Conservation (phyloP, 2,113 vertebrate genomes). For the Corythornis vintsioides region DNA sequence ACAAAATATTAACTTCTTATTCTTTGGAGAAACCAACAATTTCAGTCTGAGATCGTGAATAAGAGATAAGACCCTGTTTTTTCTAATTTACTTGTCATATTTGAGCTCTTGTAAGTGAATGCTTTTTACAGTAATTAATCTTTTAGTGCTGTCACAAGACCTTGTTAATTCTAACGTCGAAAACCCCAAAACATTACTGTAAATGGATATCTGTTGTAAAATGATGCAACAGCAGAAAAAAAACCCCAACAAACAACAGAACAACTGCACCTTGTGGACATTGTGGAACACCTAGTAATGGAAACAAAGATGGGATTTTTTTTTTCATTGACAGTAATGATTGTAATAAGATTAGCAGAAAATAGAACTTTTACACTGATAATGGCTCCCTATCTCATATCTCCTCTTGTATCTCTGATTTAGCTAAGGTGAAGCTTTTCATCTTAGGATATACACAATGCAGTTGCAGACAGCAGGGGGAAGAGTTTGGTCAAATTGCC, state of each 20-base stretch:
- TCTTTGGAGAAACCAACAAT: neutral
- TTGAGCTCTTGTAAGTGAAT: neutral
- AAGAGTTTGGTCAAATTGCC: slow-evolving; percentile 67
- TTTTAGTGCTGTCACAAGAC: neutral
- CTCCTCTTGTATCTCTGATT: slow-evolving; percentile 46
- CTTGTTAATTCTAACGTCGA: neutral
- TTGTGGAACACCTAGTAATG: neutral
- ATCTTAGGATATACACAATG: slow-evolving; percentile 19
- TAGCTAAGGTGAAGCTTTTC: slow-evolving; percentile 61
- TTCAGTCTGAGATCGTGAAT: neutral
- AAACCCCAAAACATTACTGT: slow-evolving; percentile 20
- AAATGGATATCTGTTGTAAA: slow-evolving; percentile 24
- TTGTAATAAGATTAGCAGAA: neutral
- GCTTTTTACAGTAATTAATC: neutral
- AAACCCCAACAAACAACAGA: neutral
- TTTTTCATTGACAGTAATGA: neutral
- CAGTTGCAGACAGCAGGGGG: slow-evolving; percentile 65
- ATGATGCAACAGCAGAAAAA: slow-evolving; percentile 18
- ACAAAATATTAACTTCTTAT: neutral
- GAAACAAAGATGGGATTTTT: neutral
- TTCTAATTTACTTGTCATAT: neutral
- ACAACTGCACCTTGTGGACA: neutral
- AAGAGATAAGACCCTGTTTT: neutral
- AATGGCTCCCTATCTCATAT: neutral
- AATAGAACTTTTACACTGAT: neutral